A percentile compares a stretch with the other conserved stretches of the same genome.
Conservation (phyloP, 1,140 invertebrate species). For the Phenacoccus solenopsis region DNA sequence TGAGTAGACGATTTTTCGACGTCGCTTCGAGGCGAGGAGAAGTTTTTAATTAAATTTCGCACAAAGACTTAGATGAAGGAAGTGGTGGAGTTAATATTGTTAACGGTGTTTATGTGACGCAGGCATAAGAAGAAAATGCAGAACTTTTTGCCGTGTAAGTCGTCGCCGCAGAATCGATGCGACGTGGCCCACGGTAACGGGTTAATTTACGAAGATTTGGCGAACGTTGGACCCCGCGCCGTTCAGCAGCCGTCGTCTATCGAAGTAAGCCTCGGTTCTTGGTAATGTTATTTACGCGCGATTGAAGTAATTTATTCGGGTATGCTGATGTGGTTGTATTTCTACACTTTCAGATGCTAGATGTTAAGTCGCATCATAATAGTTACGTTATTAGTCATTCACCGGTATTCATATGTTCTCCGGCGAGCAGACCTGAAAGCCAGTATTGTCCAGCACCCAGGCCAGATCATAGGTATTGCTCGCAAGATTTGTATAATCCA, state of each 20-base stretch:
- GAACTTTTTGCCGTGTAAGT: constrained; percentile 54
- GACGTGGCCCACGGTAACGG: constrained; percentile 33
- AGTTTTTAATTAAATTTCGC: too few species aligned
- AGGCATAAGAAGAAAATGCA: constrained; percentile 59
- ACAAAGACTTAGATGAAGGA: too few species aligned
- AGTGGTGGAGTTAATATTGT: too few species aligned
- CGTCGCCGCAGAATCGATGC: constrained; percentile 38
- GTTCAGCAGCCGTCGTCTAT: constrained; percentile 33
- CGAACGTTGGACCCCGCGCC: constrained; percentile 32
- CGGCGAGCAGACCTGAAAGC: constrained; percentile 1
- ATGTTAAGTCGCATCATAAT: constrained; percentile 43
- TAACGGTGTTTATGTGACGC: too few species aligned
- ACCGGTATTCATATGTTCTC: constrained; percentile 7
- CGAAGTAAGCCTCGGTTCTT: constrained; percentile 32
- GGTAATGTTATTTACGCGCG: too few species aligned
- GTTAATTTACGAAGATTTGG: constrained; percentile 50
- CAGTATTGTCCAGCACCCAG: constrained; percentile 38
- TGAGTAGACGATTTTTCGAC: too few species aligned
- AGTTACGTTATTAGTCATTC: constrained; percentile 28
- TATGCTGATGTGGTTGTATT: too few species aligned
- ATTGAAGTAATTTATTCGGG: too few species aligned
- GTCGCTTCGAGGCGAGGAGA: too few species aligned
- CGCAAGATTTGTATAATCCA: constrained; percentile 51
- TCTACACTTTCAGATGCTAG: constrained; percentile 43
- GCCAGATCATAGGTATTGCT: constrained; percentile 45